Conservation (phyloP, 2,888 invertebrate genomes). For the Anthrax anthrax region DNA sequence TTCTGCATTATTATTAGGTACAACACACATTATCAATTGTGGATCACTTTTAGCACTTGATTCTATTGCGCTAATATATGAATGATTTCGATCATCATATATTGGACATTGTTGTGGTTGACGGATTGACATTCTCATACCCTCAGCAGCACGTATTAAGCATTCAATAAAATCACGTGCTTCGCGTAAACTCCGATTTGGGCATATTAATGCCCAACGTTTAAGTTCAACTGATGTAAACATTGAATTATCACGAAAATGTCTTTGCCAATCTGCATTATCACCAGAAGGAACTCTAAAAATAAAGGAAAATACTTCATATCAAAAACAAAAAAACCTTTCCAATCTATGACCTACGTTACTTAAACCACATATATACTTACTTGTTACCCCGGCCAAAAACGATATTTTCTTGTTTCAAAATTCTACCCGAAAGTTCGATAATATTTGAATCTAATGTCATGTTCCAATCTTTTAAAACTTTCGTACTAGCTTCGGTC, state of each 20-base stretch:
- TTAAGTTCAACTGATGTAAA: constrained; percentile 21
- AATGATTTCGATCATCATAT: constrained; percentile 43
- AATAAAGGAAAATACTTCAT: neutral
- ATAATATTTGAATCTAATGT: constrained; percentile 46
- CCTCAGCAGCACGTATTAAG: constrained; percentile 31
- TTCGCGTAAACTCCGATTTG: constrained; percentile 20
- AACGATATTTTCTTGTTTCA: constrained; percentile 49
- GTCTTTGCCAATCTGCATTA: constrained; percentile 63
- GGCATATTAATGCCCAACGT: constrained; percentile 34
- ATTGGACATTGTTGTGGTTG: constrained; percentile 33
- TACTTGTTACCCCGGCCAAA: constrained; percentile 34
- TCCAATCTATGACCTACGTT: neutral
- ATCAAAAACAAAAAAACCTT: too few relatives aligned
- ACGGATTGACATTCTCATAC: constrained; percentile 35
- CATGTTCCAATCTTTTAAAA: constrained; percentile 59
- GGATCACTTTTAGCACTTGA: constrained; percentile 42
- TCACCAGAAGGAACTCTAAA: constrained; percentile 34
- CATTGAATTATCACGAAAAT: constrained; percentile 42
- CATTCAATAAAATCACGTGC: constrained; percentile 21
- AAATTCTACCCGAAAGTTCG: constrained; percentile 47
- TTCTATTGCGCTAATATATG: constrained; percentile 49
- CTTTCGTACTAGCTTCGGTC: constrained; percentile 40
- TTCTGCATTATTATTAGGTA: constrained; percentile 56
- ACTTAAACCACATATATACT: neutral
- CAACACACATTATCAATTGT: constrained; percentile 50